Base-by-base conservation (phyloP, 2,113 vertebrate species). In the Kryptolebias marmoratus region DNA sequence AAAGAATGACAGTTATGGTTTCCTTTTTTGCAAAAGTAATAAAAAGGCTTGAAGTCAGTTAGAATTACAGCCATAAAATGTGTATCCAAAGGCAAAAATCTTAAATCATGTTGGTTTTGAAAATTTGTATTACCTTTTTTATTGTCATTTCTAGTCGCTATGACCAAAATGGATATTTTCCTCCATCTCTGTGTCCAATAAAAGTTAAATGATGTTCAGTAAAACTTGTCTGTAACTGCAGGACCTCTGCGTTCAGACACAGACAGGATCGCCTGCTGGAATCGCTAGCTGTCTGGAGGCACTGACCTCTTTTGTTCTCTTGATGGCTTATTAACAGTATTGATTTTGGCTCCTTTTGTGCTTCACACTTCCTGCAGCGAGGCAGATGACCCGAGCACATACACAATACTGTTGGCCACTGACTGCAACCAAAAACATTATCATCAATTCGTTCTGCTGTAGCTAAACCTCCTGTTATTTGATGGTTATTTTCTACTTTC, bases 291-390 rank as follows among this genome's bases (percentile, higher is more conserved):
- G 85, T 90, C 89, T 90, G 81, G 87, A 81, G 73, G 78, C 83
- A 12, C 65, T 90, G 90, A 90, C 91, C 91, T 90, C 88, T 69
- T 91, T 90, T 89, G 80, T 77, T 79, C 83, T 65, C 8, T 71
- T 86, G 86, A 84, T 70, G 80, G 86, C 82, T 89, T 81, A 90
- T 90, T 82, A 83, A 64, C 81, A 70, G 54, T 84, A 92, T 92
- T 88, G 90, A 90, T 91, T 88, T 85, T 82, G 80, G 82, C 80
- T 86, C 66, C 72, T 81, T 89, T 81, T 22, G 71, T 79, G 76
- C 69, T 65, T 50, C 69, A 59, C 77, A 80, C 79, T 87, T 85
- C 80, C 82, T 87, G 81, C 86, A 59, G 87, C 45, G 88, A 71
- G 77, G 54, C 82, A 75, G 80, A 83, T 68, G 77, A 84, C 77